Evolutionary conservation across 2,797 vertebrate species (phyloP), one percentile per base, ranked within the genome.

Genomic region (Clarias pachynema): DNA sequence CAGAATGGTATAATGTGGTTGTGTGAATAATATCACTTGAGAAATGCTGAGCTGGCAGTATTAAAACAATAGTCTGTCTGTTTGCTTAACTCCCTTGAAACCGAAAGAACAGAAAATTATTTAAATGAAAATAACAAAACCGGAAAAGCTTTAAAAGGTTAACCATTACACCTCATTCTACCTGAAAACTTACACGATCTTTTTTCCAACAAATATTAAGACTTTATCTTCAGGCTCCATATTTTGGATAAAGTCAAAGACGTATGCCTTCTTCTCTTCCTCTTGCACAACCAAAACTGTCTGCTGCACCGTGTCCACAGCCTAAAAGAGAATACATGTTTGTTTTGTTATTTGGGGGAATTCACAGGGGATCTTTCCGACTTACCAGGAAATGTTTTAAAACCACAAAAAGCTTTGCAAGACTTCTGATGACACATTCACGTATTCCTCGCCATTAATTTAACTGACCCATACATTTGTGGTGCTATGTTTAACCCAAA

Each of bases 121-220:
- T 4, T 9, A 24, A 40, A 40, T 44, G 6, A 26, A 12, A 78
- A 22, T 5, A 81, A 9, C 20, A 72, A 49, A 53, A 29, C 1
- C 0, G 1, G 26, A 6, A 65, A 85, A 29, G 1, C 31, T 49
- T 56, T 2, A n/a, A 49, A 24, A 12, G 10, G 4, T 20, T 26
- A 57, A 84, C 49, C 16, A 2, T 44, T 26, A 1, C 66, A 59
- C 16, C 24, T 18, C 15, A 49, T n/a, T 1, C 24, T 53, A 60
- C n/a, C 16, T 44, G 49, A 22, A 79, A 83, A 93, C 97, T 92
- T 92, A 99, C 98, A 92, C 85, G 18, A 97, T 60, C 91, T 99
- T 99, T 92, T 95, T 98, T 75, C 97, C 97, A 56, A 99, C 98
- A 92, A 99, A 99, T 92, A 99, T 94, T 70, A 99, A 92, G 79